Conservation (phyloP, 2,113 vertebrate genomes). For the Grallaria varia region DNA sequence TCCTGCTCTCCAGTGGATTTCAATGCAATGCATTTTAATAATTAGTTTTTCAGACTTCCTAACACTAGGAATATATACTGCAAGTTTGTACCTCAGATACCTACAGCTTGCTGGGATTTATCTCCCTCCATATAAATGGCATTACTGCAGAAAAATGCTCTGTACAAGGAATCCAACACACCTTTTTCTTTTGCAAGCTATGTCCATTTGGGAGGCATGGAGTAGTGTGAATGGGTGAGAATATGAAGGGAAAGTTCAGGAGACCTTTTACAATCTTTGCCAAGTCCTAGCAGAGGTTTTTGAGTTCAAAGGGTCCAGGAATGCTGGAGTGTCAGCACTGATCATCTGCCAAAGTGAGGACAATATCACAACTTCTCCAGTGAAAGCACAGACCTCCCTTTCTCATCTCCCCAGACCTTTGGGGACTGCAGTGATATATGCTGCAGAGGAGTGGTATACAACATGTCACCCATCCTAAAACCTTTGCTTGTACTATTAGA, state of each 20-base stretch:
- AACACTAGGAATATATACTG: neutral
- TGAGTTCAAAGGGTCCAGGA: neutral
- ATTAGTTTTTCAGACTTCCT: neutral
- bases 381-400: neutral
- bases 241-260: neutral
- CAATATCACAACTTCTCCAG: neutral
- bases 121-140: neutral
- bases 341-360: neutral
- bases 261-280: neutral
- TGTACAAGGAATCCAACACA: neutral
- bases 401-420: neutral
- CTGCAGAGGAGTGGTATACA: neutral
- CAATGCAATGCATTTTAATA: neutral
- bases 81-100: neutral
- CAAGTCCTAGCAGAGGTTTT: neutral
- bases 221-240: neutral
- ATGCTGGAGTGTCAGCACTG: neutral
- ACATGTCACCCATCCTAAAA: neutral
- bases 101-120: neutral
- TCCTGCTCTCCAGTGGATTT: neutral
- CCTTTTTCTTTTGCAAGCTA: neutral
- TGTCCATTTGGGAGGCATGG: neutral
- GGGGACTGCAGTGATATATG: neutral
- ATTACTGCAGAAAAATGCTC: neutral
- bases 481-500: neutral